Evolutionary conservation across 2,888 invertebrate genomes (phyloP), one percentile per base, ranked within the genome.

Genomic region (Meiosimyza decipiens): DNA sequence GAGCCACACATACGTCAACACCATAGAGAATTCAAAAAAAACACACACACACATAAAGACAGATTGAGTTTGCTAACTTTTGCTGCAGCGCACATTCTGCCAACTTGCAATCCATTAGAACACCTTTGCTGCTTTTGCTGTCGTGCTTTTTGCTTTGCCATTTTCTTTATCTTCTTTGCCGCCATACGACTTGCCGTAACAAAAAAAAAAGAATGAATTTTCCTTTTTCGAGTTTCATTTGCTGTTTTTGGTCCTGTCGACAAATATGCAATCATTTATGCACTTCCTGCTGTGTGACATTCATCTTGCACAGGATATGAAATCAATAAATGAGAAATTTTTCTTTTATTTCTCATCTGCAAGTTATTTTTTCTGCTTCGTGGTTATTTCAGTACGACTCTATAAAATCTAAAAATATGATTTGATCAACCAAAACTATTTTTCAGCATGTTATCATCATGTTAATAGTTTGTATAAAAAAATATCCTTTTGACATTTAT

Each of bases 261-360:
- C 67, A 57, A 55, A 57, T 67, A 55, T 55, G 67, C 55, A 67
- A 55, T 57, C 67, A 67, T 67, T 67, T 67, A 55, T 67, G 33
- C 55, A 47, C 67, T 55, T 67, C 67, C 67, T 67, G 40, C 9
- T 40, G 67, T 67, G 57, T 67, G 55, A 47, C 57, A 57, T 67
- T 57, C 67, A 57, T 67, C 67, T 49, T 57, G 55, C 16, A 22
- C 47, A 55, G 47, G 67, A n/a, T 47, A 28, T 47, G 55, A 57
- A 67, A 67, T 67, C 67, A 57, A 57, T 47, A 49, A 67, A 55
- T n/a, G 40, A 7, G n/a, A 18, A 12, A 6, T 40, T 33, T 40
- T 9, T 40, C 9, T 40, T 40, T 9, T 7, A 1, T 5, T 40
- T 40, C 40, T 40, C 28, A 28, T 28, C 4, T 28, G 28, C 28